A percentile compares a stretch with the other conserved stretches of the same genome.
Evolutionary conservation across 92 coral and sea anemone species (phyloP).

Genomic region (Zoanthus sociatus): DNA sequence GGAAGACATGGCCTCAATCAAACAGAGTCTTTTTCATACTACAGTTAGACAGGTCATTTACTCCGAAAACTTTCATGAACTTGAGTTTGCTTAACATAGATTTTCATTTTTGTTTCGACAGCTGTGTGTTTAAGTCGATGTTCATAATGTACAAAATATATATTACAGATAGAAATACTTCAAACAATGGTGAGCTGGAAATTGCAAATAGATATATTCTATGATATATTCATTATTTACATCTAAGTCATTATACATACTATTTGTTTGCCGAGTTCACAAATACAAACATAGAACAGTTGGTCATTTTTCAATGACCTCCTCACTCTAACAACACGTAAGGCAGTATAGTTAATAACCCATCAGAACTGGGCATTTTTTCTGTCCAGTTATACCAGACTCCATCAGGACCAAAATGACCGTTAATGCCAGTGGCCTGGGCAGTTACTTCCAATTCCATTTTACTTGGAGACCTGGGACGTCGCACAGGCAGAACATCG

Average conservation of each 20-base stretch:
- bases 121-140: background rate
- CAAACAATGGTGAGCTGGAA: background rate
- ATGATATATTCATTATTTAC: conserved; percentile 20
- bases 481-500: conserved; percentile 20
- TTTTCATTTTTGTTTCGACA: background rate
- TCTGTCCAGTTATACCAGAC: conserved; percentile 92
- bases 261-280: conserved; percentile 22
- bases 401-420: conserved; percentile 88
- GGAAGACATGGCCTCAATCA: too few relatives aligned
- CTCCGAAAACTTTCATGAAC: too few relatives aligned
- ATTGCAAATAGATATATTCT: background rate
- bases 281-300: background rate
- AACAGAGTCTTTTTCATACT: too few relatives aligned
- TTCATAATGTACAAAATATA: background rate
- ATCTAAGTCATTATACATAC: conserved; percentile 11
- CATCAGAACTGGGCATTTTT: conserved; percentile 84
- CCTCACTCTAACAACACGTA: conserved; percentile 92
- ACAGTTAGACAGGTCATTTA: too few relatives aligned
- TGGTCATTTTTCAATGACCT: conserved; percentile 49
- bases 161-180: background rate
- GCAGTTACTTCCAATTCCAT: conserved; percentile 73
- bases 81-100: background rate
- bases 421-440: conserved; percentile 91
- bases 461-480: conserved; percentile 68
- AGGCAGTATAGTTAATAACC: conserved; percentile 80